Base-by-base conservation (phyloP, 2,797 vertebrate genomes). In the Toxotes lorentzi region DNA sequence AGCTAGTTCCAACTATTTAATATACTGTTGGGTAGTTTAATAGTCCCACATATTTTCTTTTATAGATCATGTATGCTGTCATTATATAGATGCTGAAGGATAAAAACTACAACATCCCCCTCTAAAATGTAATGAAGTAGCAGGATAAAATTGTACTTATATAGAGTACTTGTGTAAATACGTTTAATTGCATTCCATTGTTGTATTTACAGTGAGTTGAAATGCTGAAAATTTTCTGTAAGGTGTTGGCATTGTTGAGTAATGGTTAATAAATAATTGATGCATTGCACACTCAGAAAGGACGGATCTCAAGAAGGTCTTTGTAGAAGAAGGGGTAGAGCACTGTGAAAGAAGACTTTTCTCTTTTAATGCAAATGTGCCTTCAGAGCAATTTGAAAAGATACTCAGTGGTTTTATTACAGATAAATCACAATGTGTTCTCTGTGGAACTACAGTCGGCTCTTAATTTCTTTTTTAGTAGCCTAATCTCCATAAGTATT, bases 381-480 rank as follows among this genome's bases (percentile, higher is more conserved):
- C n/a, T 21, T 27, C 16, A 50, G 23, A 27, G 35, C 24, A 38
- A 58, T 68, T 59, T 69, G 11, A 63, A n/a, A 38, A 65, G n/a
- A 41, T 51, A 51, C 47, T 38, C n/a, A n/a, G 24, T 51, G 5
- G 27, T 62, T 73, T 69, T 60, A 65, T 60, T 60, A 41, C 35
- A 58, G 17, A 58, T 45, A 23, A 70, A 53, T 65, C 32, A 63
- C 9, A 4, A 17, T 16, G 17, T 50, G 34, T 24, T 61, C 23
- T 35, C 38, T 17, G 17, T 38, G 63, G 45, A 63, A 13, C 16
- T 13, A 45, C 14, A n/a, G 24, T 60, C 2, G 4, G 11, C 7
- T 71, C n/a, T 41, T 67, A 43, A 67, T 48, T 67, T 51, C 23
- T 48, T 73, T 64, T 70, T 54, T 47, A 53, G 64, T 58, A 34